Evolutionary conservation across 2,797 vertebrate genomes (phyloP), one percentile per base, ranked within the genome.

Genomic region (Huso huso): DNA sequence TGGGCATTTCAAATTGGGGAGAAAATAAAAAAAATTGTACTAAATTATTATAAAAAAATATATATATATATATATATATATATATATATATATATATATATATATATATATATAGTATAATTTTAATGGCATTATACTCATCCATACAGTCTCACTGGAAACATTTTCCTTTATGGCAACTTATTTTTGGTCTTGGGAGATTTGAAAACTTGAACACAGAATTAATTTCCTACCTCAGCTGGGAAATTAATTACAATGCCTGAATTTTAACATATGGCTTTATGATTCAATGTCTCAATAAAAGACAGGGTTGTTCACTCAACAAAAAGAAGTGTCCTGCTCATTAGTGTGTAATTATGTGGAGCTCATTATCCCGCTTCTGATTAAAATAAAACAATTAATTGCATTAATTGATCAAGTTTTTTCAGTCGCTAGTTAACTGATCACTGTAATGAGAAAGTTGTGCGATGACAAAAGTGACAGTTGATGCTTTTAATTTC

Each of bases 381-480:
- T 52, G 61, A 69, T 50, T 49, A 61, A 57, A 62, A 48, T 72
- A 68, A 68, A 70, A 37, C 52, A 51, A 11, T 64, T 1, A 60
- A 48, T 51, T 49, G 65, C 49, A 11, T 64, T 1, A 60, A 48
- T 51, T 49, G 65, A 49, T 58, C 62, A 61, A 69, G 61, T 8
- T 64, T 55, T 55, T 52, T 10, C 8, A 61, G n/a, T 52, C 62
- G 15, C 59, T 66, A 70, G 68, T 65, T 66, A 75, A 71, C 48
- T 10, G 15, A 51, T 58, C 68, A 23, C 49, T 63, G 61, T 62
- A 66, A 15, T 49, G 51, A 62, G 51, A 57, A 23, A 11, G 23
- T 57, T 60, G 51, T 51, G 67, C 64, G 37, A 23, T 69, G 59
- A 59, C 53, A 62, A 58, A 75, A 74, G 71, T 71, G 68, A 57